Base-by-base conservation (phyloP, 2,888 invertebrate species). In the Eueremaeus valkanovi region DNA sequence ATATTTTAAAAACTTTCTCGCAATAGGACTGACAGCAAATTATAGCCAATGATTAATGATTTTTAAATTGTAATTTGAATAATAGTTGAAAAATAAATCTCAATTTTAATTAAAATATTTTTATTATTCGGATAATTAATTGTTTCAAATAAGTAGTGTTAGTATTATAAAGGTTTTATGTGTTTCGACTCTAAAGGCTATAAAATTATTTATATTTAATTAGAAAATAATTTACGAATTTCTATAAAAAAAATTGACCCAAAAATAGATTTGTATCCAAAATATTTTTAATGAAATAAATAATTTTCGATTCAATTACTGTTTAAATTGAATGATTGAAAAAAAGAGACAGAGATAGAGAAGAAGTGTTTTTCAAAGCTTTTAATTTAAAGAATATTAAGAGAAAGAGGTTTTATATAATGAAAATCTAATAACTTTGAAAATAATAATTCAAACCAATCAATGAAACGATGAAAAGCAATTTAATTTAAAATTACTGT, bases 401-500 rank as follows among this genome's bases (percentile, higher is more conserved):
- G 3, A n/a, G n/a, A 18, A 68, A 68, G 24, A 42, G n/a, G 24
- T 68, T 36, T 31, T 33, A 68, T 36, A 68, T 36, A 68, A 68
- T 40, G 36, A 68, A 68, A 68, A 27, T 33, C 42, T 42, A 42
- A 68, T 68, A 68, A 68, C 68, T 68, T 68, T 68, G 3, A 40
- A 40, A 68, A 61, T 61, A 61, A 68, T 68, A 68, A 42, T 68
- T 68, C 68, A 68, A 68, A 68, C 40, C 68, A 68, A 68, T 68
- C 40, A 68, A 68, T 68, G 68, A 68, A 42, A 68, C 68, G 68
- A 68, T 68, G 68, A 68, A 68, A 63, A 68, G 68, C 40, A 68
- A 68, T 68, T 68, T 68, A 68, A 42, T 68, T 68, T 24, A 16
- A 68, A 68, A 68, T 40, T 68, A 68, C 40, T 68, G 11, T 68